Conservation (phyloP, 1,140 invertebrate genomes). For the Bombus breviceps region DNA sequence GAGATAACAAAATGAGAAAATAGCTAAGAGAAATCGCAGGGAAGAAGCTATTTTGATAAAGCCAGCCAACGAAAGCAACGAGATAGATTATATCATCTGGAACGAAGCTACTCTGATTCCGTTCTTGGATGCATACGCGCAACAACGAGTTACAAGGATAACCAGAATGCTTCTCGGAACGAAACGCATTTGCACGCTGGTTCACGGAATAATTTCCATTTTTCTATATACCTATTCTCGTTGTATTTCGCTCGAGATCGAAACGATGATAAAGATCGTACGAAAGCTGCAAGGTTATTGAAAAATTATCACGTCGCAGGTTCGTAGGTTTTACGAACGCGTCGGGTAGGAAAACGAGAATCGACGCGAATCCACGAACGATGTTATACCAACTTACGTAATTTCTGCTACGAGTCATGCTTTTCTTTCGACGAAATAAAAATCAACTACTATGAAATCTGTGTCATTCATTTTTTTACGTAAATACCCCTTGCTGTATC, state of each 20-base stretch:
- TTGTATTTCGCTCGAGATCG: not conserved
- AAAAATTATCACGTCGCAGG: not conserved
- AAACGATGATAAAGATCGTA: not conserved
- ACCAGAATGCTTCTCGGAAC: conserved; percentile 19
- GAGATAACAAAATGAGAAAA: too few species aligned
- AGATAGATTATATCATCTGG: conserved; percentile 44
- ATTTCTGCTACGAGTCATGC: conserved; percentile 18
- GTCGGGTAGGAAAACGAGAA: not conserved
- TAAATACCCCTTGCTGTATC: conserved; percentile 37
- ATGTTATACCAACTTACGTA: conserved; percentile 17
- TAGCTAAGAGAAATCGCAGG: not conserved
- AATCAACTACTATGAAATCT: conserved; percentile 27
- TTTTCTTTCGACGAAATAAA: conserved; percentile 13
- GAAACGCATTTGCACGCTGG: not conserved
- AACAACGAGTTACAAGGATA: not conserved
- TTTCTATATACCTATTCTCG: not conserved
- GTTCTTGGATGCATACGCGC: not conserved
- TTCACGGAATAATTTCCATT: not conserved
- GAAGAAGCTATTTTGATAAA: not conserved
- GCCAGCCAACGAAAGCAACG: conserved; percentile 5
- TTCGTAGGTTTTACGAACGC: too few species aligned
- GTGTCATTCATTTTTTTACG: conserved; percentile 40
- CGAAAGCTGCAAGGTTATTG: not conserved
- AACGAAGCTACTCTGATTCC: conserved; percentile 15
- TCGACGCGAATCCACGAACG: not conserved